Evolutionary conservation across 2,113 vertebrate species (phyloP).

Genomic region (Varanus komodoensis): DNA sequence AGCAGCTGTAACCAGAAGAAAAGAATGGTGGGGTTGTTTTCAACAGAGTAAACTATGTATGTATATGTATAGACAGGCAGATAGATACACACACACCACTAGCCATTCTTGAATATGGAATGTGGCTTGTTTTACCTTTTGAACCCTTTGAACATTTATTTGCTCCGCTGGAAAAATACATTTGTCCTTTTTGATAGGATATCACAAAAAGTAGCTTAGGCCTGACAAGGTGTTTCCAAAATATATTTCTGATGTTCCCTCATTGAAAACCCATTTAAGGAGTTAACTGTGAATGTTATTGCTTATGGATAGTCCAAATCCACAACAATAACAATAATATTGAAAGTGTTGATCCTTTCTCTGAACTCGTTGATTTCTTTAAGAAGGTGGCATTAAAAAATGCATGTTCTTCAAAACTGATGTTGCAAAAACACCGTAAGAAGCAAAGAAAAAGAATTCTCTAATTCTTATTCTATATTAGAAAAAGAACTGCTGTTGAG

Average conservation of each 20-base stretch:
- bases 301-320: neutral
- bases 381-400: neutral
- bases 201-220: neutral
- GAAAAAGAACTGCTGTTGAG: neutral
- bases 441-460: neutral
- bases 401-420: neutral
- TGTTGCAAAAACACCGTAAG: neutral
- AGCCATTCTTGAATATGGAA: slow-evolving; percentile 29
- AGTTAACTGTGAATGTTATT: neutral
- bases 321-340: neutral
- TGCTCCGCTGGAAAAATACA: slow-evolving; percentile 10
- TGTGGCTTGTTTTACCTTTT: slow-evolving; percentile 24
- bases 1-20: slow-evolving; percentile 56
- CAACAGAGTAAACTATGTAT: slow-evolving; percentile 10
- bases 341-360: neutral
- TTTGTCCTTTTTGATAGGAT: slow-evolving; percentile 31
- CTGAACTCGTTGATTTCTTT: neutral
- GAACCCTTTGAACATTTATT: slow-evolving; percentile 36
- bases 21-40: slow-evolving; percentile 47
- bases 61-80: neutral
- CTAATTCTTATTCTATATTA: neutral
- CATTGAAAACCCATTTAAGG: rapidly evolving
- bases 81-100: neutral
- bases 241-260: neutral
- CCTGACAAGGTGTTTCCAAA: neutral